phyloP scores from a whole-genome alignment of 2,888 invertebrate species.

The Minunthozetes semirufus region DNA sequence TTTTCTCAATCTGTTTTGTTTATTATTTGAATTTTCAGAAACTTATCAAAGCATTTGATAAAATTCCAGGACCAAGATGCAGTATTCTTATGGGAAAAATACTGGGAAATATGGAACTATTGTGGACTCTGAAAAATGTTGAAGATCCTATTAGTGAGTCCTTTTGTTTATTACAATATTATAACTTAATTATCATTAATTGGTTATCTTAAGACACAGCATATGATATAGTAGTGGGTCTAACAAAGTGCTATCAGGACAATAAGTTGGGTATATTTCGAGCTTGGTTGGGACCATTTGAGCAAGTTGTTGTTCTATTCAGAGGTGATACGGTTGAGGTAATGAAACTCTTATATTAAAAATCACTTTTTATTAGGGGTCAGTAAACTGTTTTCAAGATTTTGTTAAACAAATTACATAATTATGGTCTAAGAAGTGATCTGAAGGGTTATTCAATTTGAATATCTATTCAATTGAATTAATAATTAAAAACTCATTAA shows the following conservation, averaged over 20 bases:
- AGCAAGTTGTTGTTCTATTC: background rate
- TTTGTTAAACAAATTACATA: too few relatives aligned
- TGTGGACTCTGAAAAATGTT: background rate
- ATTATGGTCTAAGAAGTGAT: too few relatives aligned
- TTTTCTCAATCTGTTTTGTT: too few relatives aligned
- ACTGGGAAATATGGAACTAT: background rate
- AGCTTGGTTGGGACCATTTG: background rate
- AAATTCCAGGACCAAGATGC: background rate
- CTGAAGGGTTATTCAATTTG: too few relatives aligned
- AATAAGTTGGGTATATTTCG: background rate
- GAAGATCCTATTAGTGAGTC: background rate
- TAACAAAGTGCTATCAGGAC: background rate
- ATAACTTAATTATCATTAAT: background rate
- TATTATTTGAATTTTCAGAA: too few relatives aligned
- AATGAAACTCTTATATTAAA: background rate
- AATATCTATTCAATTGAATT: too few relatives aligned
- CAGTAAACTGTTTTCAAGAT: too few relatives aligned
- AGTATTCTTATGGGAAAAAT: background rate
- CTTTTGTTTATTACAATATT: background rate
- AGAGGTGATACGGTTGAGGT: conserved; percentile 15
- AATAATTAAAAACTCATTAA: background rate
- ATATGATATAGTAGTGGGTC: background rate
- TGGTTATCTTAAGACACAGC: background rate
- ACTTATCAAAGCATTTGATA: background rate
- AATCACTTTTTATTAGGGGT: background rate